phyloP scores from a whole-genome alignment of 2,113 vertebrate species.

The Emberiza fucata region DNA sequence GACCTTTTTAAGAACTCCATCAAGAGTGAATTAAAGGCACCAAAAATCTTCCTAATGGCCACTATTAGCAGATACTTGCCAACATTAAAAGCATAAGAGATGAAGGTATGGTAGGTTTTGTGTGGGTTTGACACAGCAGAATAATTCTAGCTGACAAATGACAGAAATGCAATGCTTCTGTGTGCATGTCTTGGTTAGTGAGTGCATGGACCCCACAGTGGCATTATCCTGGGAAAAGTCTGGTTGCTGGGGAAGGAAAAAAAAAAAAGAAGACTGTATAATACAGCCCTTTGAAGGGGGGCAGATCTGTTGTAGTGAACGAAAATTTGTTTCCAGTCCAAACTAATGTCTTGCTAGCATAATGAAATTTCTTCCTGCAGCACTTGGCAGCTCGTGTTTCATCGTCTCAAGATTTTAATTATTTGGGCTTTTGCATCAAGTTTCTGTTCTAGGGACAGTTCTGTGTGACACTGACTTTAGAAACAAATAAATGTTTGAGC shows the following conservation, averaged over 20 bases:
- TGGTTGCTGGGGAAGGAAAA: not conserved
- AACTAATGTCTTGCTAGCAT: not conserved
- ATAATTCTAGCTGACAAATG: not conserved
- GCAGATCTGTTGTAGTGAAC: not conserved
- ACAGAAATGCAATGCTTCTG: not conserved
- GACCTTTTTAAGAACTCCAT: not conserved
- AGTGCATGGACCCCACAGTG: not conserved
- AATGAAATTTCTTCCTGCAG: not conserved
- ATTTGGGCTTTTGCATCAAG: not conserved
- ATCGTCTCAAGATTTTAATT: not conserved
- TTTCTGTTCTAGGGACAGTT: not conserved
- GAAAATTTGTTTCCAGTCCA: not conserved
- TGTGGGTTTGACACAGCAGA: not conserved
- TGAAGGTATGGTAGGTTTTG: not conserved
- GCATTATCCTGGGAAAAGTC: not conserved
- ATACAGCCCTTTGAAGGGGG: not conserved
- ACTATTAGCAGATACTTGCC: not conserved
- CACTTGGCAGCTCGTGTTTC: not conserved
- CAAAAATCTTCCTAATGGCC: not conserved
- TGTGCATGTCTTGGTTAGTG: not conserved
- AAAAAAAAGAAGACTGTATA: not conserved
- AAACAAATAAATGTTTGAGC: not conserved
- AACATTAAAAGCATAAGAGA: not conserved
- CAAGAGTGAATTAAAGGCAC: not conserved
- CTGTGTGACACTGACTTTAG: not conserved